phyloP scores from a whole-genome alignment of 2,888 invertebrate species.

The Meiosimyza decipiens region DNA sequence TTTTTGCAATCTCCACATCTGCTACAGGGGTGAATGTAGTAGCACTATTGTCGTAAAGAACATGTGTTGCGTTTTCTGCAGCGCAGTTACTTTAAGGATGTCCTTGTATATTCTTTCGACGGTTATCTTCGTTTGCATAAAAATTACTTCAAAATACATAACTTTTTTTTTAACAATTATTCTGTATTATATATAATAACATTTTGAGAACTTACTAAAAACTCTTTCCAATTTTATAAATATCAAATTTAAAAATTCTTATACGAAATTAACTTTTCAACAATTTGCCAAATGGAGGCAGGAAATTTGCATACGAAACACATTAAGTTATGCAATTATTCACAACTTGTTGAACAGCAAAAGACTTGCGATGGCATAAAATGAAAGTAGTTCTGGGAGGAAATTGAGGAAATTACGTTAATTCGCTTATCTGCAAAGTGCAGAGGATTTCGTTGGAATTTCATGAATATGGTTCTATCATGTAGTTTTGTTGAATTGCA shows the following conservation, averaged over 20 bases:
- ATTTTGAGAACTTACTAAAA: too few relatives aligned
- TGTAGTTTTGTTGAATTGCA: neutral
- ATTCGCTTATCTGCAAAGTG: constrained; percentile 30
- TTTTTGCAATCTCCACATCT: too few relatives aligned
- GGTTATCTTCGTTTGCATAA: too few relatives aligned
- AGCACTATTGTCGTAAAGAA: too few relatives aligned
- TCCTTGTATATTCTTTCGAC: too few relatives aligned
- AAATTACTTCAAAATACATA: too few relatives aligned
- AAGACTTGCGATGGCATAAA: neutral
- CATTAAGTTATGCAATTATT: constrained; percentile 23
- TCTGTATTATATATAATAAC: too few relatives aligned
- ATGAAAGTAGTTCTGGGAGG: neutral
- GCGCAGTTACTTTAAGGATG: too few relatives aligned
- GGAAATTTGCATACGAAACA: constrained; percentile 11
- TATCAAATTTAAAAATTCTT: neutral
- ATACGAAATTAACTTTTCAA: constrained; percentile 1
- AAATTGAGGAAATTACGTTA: constrained; percentile 18
- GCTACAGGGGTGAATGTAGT: too few relatives aligned
- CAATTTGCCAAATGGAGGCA: neutral
- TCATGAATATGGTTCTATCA: neutral
- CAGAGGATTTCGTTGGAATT: neutral
- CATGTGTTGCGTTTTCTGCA: too few relatives aligned
- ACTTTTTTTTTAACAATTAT: too few relatives aligned
- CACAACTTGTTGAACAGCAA: constrained; percentile 22
- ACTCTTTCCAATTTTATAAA: neutral